phyloP scores from a whole-genome alignment of 2,113 vertebrate species.

The Elachura formosa region DNA sequence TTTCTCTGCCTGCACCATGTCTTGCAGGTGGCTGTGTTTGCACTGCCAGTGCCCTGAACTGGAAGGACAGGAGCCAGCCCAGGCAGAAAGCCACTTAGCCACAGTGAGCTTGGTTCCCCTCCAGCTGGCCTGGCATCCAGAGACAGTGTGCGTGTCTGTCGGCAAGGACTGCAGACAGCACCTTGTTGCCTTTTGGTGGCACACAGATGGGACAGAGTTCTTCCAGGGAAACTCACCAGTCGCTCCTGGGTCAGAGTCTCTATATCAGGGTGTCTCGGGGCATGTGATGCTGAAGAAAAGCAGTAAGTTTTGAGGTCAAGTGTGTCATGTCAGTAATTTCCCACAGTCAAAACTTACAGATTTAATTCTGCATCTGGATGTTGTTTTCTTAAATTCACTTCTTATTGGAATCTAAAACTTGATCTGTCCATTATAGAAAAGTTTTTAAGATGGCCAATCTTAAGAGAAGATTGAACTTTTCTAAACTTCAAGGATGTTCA shows the following conservation, averaged over 20 bases:
- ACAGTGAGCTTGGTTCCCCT: neutral
- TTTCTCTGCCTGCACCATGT: neutral
- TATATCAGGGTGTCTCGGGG: neutral
- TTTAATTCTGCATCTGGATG: neutral
- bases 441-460: neutral
- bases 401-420: neutral
- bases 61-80: neutral
- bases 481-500: neutral
- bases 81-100: neutral
- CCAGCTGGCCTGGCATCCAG: neutral
- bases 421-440: neutral
- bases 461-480: neutral
- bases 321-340: neutral
- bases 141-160: rapidly evolving
- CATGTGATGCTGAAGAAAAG: neutral
- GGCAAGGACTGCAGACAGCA: neutral
- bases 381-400: neutral
- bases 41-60: neutral
- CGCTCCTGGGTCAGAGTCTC: neutral
- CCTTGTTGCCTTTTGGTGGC: neutral
- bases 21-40: neutral
- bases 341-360: neutral
- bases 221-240: neutral
- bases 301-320: neutral
- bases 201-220: neutral